phyloP scores from a whole-genome alignment of 1,140 invertebrate species.

The Gryllus bimaculatus region DNA sequence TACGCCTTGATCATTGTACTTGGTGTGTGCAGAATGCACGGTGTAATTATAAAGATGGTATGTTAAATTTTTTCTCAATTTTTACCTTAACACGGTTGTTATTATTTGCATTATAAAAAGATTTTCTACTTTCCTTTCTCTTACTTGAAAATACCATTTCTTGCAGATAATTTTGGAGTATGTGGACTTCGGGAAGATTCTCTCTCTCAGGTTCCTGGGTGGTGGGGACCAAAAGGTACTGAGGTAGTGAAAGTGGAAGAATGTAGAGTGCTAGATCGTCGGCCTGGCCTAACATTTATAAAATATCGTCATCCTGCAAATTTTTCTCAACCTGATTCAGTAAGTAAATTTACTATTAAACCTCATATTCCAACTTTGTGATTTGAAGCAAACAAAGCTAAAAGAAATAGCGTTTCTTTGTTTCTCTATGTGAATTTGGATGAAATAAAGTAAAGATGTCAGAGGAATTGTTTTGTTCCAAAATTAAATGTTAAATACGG shows the following conservation, averaged over 20 bases:
- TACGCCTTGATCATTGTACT: slow-evolving; percentile 65
- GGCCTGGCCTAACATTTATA: slow-evolving; percentile 80
- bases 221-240: slow-evolving; percentile 79
- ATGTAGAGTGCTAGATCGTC: slow-evolving; percentile 67
- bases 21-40: slow-evolving; percentile 88
- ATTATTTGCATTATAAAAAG: not conserved
- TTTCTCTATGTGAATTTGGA: no score
- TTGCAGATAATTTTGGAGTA: slow-evolving; percentile 64
- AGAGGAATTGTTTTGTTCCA: not conserved
- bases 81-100: not conserved
- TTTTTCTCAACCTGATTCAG: slow-evolving; percentile 74
- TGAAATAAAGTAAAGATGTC: no score
- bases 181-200: slow-evolving; percentile 66
- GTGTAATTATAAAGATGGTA: slow-evolving; percentile 77
- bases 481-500: no score
- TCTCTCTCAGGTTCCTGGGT: slow-evolving; percentile 65
- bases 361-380: not conserved
- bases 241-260: slow-evolving; percentile 66
- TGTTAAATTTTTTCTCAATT: slow-evolving; percentile 16
- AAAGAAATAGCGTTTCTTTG: no score
- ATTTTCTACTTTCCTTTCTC: not conserved
- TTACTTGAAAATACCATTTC: slow-evolving; percentile 9
- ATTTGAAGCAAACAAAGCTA: no score
- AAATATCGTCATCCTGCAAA: slow-evolving; percentile 80
- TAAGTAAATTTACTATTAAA: slow-evolving; percentile 29